Evolutionary conservation across 2,888 invertebrate genomes (phyloP).

Genomic region (Apodemia zela): DNA sequence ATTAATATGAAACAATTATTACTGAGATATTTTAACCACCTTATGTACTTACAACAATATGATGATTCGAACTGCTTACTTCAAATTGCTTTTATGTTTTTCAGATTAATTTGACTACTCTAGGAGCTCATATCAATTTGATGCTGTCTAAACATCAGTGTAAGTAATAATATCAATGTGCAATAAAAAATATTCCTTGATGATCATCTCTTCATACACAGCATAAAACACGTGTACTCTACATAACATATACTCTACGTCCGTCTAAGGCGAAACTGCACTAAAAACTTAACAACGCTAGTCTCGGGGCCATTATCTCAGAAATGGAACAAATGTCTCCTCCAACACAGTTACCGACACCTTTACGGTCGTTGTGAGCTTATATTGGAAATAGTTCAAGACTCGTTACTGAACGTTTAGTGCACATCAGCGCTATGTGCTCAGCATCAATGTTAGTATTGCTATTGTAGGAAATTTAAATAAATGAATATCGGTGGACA

Average conservation of each 20-base stretch:
- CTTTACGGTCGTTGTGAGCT: slow-evolving; percentile 9
- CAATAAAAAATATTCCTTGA: too few relatives aligned
- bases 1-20: too few relatives aligned
- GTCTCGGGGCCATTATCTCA: slow-evolving; percentile 6
- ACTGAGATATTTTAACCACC: too few relatives aligned
- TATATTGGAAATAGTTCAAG: slow-evolving; percentile 6
- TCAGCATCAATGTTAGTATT: not conserved
- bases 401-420: slow-evolving; percentile 1
- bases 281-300: slow-evolving; percentile 12
- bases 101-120: too few relatives aligned
- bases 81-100: too few relatives aligned
- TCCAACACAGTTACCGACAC: slow-evolving; percentile 12
- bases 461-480: not conserved
- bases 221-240: not conserved
- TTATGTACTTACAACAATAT: too few relatives aligned
- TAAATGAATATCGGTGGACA: too few relatives aligned
- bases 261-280: slow-evolving; percentile 1
- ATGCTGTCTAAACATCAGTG: too few relatives aligned
- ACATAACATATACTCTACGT: not conserved
- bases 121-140: too few relatives aligned
- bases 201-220: too few relatives aligned
- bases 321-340: slow-evolving; percentile 12
- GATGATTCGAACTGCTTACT: too few relatives aligned
- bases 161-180: too few relatives aligned
- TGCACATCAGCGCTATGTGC: not conserved